A percentile compares a stretch with the other conserved stretches of the same genome.
Conservation (phyloP, 2,797 vertebrate species). For the Hemibagrus guttatus region DNA sequence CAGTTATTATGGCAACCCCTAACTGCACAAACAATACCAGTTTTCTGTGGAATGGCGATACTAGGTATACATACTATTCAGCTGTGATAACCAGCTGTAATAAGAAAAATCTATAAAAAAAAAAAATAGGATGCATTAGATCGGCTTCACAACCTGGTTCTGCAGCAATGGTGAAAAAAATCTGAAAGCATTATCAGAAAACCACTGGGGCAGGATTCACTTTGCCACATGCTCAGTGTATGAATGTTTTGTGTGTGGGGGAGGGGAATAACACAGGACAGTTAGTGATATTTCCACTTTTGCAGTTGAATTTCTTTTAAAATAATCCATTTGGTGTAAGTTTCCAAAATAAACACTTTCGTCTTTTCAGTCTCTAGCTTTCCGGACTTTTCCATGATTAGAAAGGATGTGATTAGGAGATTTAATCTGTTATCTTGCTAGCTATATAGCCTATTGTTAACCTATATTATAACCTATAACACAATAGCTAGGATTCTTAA, state of each 20-base stretch:
- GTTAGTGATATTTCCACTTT: not conserved
- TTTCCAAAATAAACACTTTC: not conserved
- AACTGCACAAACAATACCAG: not conserved
- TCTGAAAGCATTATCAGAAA: not conserved
- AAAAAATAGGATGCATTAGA: not conserved
- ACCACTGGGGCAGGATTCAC: not conserved
- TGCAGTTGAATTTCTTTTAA: not conserved
- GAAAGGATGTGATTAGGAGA: not conserved
- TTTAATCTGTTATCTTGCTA: not conserved
- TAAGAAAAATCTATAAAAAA: not conserved
- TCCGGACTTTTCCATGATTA: not conserved
- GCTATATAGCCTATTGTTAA: no score
- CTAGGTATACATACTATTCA: not conserved
- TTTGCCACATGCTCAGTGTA: not conserved
- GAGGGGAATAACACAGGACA: not conserved
- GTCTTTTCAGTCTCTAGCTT: not conserved
- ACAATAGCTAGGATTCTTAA: not conserved
- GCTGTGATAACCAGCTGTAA: not conserved
- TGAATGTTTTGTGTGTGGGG: not conserved
- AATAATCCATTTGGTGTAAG: not conserved
- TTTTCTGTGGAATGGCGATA: not conserved
- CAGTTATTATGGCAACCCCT: not conserved
- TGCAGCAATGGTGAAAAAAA: not conserved
- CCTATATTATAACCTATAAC: no score
- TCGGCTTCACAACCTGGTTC: not conserved